Base-by-base conservation (phyloP, 2,113 vertebrate genomes). In the Carassius auratus region DNA sequence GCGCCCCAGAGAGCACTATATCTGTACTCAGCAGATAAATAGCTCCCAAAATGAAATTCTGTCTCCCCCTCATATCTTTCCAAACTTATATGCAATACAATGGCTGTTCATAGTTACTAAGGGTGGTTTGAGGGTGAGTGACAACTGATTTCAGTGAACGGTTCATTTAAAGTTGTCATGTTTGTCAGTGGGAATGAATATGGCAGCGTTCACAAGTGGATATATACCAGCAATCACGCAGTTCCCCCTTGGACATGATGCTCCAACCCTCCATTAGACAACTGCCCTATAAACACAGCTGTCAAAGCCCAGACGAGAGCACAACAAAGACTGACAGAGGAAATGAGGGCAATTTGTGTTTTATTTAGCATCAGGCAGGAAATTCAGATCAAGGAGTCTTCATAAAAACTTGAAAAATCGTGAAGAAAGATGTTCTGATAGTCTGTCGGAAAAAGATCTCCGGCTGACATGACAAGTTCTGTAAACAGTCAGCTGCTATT, bases 201-300 rank as follows among this genome's bases (percentile, higher is more conserved):
- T 14, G 26, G 17, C 59, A 21, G 30, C 33, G 12, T 78, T 50
- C 48, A 5, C 30, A 23, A 42, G 9, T 36, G 12, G 36, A 55
- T 19, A 81, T 45, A 48, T 15, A 45, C 21, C 8, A 57, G 59
- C 59, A 59, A 66, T 48, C 71, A 68, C 55, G 45, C 57, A 52
- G 74, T 86, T 76, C 33, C n/a, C 64, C 19, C 12, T 86, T 38
- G 62, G 48, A 45, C 48, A 8, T 71, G 68, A 81, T 50, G 59
- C 23, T 74, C 5, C 17, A 81, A 38, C 73, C 48, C 59, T 57
- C 71, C n/a, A 64, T 82, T 66, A 59, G 30, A 4, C 48, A 52
- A 45, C 48, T 74, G 61, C 50, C 23, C 33, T 21, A 78, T 33
- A 83, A 73, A 61, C 73, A 71, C 84, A 85, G 64, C 76, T 85